These are phyloP conservation scores for Epirrhoe alternata DNA, from an alignment of 2,888 invertebrate species.

Conservation along the genomic window DNA sequence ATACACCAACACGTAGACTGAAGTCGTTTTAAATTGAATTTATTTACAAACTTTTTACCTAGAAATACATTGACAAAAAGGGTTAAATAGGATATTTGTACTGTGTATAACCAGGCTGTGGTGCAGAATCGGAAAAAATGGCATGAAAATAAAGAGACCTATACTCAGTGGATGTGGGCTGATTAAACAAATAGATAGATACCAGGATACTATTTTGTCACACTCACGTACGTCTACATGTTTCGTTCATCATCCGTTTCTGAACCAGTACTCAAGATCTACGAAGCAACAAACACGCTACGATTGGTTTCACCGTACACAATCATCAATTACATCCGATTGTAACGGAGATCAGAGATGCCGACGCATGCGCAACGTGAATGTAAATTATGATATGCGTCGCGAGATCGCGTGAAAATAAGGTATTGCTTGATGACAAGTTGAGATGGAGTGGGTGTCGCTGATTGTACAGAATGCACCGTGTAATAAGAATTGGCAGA, in stretches of 20 bases:
- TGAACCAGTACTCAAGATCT: constrained; percentile 1
- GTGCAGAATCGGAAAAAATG: no score
- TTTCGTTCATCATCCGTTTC: not conserved
- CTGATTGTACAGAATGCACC: constrained; percentile 27
- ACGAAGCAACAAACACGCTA: constrained; percentile 21
- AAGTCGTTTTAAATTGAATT: no score
- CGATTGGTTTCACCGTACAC: constrained; percentile 41
- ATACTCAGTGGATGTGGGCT: no score
- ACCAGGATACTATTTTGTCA: not conserved
- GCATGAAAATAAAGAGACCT: no score
- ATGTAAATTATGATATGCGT: constrained; percentile 71
- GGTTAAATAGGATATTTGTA: no score
- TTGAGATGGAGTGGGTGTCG: constrained; percentile 41
- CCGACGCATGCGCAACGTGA: constrained; percentile 66
- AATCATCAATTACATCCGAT: constrained; percentile 81
- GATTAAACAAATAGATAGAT: no score
- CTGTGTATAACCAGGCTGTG: no score
- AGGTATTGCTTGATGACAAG: constrained; percentile 46
- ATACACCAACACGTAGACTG: no score
- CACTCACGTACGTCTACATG: not conserved
- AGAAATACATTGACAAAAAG: no score
- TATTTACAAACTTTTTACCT: no score
- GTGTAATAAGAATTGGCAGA: constrained; percentile 3
- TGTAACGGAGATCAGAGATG: constrained; percentile 81
- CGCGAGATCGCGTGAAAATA: constrained; percentile 57